Evolutionary conservation across 2,113 vertebrate genomes (phyloP), one percentile per base, ranked within the genome.

Genomic region (Oryzias melastigma): DNA sequence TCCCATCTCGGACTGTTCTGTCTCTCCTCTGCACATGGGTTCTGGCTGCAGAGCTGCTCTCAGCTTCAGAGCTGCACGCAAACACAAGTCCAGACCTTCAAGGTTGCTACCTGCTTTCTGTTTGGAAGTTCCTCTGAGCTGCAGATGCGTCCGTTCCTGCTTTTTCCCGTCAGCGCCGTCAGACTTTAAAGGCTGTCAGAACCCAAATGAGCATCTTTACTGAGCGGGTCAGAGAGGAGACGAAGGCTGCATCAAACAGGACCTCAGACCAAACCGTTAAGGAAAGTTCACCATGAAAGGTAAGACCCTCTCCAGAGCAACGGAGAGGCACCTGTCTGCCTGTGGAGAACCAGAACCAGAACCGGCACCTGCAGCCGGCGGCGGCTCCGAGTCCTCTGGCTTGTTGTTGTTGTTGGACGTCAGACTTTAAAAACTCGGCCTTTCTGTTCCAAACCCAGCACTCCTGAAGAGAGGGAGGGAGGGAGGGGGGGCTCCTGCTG

Each of bases 21-120:
- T 35, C 35, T 12, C 35, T 35, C 35, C 35, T 62, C 72, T 49
- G 56, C 88, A 84, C 83, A 85, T 91, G 90, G 81, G 88, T 83
- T 84, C 73, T 68, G 67, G 79, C 52, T 61, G 72, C 63, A 55
- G 52, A 58, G 62, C 43, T 67, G 80, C 77, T 66, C 71, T 77
- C 72, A 15, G 65, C 67, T 62, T 72, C 50, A 55, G 73, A 79
- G 71, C 65, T 71, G 53, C 64, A 67, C 49, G 56, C 48, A 49
- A 59, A 52, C 45, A 61, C 71, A 68, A 52, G 72, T 56, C 51
- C 50, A 25, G 48, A 68, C 43, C 42, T 50, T 56, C 25, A 48
- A 62, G 47, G 35, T 58, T 8, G 35, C 2, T 3, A 2, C 35
- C 35, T 12, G 15, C 24, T n/a, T 60, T 20, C 16, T 27, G 25